Percentiles rank a stretch among this genome's conserved stretches.
phyloP scores from a whole-genome alignment of 2,797 vertebrate genomes.

The Petrocephalus sullivani region DNA sequence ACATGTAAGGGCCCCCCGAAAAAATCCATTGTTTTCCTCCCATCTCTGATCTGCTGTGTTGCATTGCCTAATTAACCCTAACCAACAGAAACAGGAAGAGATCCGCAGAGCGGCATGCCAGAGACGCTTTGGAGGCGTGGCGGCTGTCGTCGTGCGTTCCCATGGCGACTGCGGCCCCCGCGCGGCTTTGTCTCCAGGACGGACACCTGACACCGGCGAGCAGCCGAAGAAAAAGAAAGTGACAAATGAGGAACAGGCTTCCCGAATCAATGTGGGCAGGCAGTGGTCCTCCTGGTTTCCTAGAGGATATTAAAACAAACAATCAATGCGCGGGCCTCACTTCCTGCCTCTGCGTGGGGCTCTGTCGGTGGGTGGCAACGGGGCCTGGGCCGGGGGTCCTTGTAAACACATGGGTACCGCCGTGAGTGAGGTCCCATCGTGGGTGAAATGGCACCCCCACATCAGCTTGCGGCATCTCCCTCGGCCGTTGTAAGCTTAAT shows the following conservation, averaged over 20 bases:
- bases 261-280: conserved; percentile 27
- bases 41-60: neutral
- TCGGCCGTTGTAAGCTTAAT: neutral
- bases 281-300: conserved; percentile 53
- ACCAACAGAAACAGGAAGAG: neutral
- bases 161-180: conserved; percentile 5
- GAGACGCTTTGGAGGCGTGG: neutral
- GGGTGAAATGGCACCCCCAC: neutral
- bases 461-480: neutral
- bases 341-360: conserved; percentile 57
- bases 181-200: neutral
- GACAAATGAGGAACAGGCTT: conserved; percentile 37
- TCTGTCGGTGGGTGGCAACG: conserved; percentile 30
- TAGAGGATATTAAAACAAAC: conserved; percentile 66
- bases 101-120: neutral
- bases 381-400: neutral
- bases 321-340: conserved; percentile 52
- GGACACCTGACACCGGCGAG: conserved; percentile 17
- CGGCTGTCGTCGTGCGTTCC: neutral
- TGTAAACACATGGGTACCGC: neutral
- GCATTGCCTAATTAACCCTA: neutral
- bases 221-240: conserved; percentile 9
- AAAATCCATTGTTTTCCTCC: neutral
- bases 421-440: neutral
- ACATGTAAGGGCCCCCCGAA: neutral